These are phyloP conservation scores for Eurypyga helias DNA, from an alignment of 2,113 vertebrate species.

Conservation along the genomic window DNA sequence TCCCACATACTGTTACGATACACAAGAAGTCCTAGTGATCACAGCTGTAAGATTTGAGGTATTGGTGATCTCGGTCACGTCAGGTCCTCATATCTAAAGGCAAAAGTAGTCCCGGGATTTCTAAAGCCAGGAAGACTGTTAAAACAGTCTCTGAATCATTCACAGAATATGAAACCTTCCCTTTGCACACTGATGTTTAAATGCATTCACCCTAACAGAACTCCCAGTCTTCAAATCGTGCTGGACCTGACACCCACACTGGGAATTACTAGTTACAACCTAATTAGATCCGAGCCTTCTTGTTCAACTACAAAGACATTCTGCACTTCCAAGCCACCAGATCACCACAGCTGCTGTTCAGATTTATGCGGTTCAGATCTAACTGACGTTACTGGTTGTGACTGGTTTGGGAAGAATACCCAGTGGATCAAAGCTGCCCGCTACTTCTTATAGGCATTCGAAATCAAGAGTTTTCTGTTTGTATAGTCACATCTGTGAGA, in stretches of 20 bases:
- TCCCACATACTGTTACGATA: background rate
- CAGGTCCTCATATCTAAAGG: background rate
- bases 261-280: background rate
- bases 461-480: background rate
- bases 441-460: background rate
- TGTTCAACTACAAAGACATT: background rate
- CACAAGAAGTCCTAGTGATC: background rate
- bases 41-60: background rate
- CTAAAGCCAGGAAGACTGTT: background rate
- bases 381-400: background rate
- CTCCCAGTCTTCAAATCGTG: background rate
- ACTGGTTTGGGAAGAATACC: background rate
- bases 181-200: background rate
- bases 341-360: background rate
- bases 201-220: background rate
- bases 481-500: background rate
- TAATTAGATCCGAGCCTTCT: background rate
- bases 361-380: background rate
- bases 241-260: background rate
- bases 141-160: background rate
- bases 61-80: background rate
- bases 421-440: background rate
- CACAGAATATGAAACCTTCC: background rate
- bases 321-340: background rate
- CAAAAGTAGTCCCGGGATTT: background rate